A percentile compares a stretch with the other conserved stretches of the same genome.
Conservation (phyloP, 2,888 invertebrate genomes). For the Metacarcinus magister region DNA sequence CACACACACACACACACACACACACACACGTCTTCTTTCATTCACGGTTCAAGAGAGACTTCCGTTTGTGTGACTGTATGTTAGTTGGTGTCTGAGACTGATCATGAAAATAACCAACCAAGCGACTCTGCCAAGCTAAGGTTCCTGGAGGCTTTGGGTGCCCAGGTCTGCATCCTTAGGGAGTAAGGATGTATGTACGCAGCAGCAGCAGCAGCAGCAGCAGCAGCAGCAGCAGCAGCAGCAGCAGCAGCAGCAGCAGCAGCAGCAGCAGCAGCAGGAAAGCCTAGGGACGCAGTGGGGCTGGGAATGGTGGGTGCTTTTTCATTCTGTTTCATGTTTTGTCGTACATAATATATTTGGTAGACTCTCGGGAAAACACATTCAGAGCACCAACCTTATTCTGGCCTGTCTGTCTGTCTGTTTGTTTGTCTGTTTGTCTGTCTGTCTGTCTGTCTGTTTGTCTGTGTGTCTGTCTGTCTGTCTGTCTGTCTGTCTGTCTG, state of each 20-base stretch:
- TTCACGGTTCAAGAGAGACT: background rate
- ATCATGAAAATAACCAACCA: background rate
- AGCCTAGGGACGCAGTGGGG: background rate
- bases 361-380: background rate
- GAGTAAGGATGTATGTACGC: background rate
- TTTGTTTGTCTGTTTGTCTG: too few relatives aligned
- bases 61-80: background rate
- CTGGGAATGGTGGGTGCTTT: background rate
- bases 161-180: background rate
- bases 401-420: too few relatives aligned
- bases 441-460: background rate
- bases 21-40: constrained; percentile 35
- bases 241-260: too few relatives aligned
- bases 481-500: background rate
- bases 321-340: background rate
- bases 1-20: constrained; percentile 62
- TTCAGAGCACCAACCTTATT: too few relatives aligned
- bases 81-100: background rate
- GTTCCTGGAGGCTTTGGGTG: background rate
- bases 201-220: background rate
- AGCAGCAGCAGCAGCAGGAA: background rate
- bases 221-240: too few relatives aligned
- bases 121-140: background rate
- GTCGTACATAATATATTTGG: background rate
- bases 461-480: background rate